Evolutionary conservation across 2,113 vertebrate genomes (phyloP).

Genomic region (Cavia aperea): DNA sequence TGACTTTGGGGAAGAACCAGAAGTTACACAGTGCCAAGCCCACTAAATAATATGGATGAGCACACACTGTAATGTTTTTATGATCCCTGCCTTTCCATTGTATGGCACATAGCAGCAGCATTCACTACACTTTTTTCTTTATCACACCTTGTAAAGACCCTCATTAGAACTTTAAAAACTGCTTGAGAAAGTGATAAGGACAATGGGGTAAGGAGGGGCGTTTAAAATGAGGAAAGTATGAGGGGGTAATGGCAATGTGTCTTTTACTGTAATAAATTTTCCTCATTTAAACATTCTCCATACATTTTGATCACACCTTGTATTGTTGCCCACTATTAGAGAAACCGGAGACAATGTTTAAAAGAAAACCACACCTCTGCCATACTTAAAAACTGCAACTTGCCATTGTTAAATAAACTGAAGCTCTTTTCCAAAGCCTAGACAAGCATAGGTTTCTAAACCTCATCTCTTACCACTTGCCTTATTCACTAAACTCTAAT

Average conservation of each 20-base stretch:
- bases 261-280: background rate
- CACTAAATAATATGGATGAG: background rate
- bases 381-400: background rate
- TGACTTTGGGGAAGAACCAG: background rate
- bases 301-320: background rate
- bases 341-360: background rate
- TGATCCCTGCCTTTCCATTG: background rate
- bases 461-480: background rate
- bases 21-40: background rate
- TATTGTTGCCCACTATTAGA: background rate
- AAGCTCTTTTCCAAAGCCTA: background rate
- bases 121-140: background rate
- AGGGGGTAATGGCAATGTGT: background rate
- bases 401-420: background rate
- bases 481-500: background rate
- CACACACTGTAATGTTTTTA: background rate
- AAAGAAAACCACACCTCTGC: background rate
- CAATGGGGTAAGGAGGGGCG: background rate
- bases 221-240: background rate
- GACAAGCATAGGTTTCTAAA: background rate
- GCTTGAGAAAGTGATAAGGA: background rate
- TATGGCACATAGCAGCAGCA: background rate
- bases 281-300: background rate
- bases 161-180: background rate
- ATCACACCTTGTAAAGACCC: background rate